These are phyloP conservation scores for Volucella inanis DNA, from an alignment of 2,888 invertebrate species.

Conservation along the genomic window DNA sequence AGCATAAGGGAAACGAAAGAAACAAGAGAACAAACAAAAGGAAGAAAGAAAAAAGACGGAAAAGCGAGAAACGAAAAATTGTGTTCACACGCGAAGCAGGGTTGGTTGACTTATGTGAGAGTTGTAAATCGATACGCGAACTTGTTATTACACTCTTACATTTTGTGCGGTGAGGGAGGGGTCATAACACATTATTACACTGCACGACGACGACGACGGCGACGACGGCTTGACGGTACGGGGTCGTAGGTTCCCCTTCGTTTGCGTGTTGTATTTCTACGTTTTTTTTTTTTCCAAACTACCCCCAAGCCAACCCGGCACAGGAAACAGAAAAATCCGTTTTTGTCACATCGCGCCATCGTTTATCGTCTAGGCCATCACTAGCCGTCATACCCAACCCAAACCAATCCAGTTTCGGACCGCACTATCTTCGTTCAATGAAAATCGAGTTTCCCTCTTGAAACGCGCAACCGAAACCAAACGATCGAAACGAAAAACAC, in stretches of 20 bases:
- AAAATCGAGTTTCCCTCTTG: conserved; percentile 66
- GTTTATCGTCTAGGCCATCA: neutral
- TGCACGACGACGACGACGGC: neutral
- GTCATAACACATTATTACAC: conserved; percentile 73
- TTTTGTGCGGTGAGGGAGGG: conserved; percentile 64
- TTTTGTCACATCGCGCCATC: conserved; percentile 8
- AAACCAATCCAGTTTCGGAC: conserved; percentile 10
- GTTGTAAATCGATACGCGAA: conserved; percentile 74
- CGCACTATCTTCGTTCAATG: conserved; percentile 30
- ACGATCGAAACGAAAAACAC: neutral
- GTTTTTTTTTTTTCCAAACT: conserved; percentile 31
- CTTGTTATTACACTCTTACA: conserved; percentile 65
- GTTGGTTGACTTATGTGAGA: conserved; percentile 72
- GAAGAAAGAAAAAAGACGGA: conserved; percentile 12
- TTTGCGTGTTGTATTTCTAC: conserved; percentile 49
- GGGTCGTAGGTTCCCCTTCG: conserved; percentile 38
- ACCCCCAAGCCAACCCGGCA: neutral
- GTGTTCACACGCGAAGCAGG: conserved; percentile 71
- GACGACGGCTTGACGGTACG: conserved; percentile 21
- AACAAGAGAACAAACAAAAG: conserved; percentile 4
- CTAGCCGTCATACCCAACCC: neutral
- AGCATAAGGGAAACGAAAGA: neutral
- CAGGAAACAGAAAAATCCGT: neutral
- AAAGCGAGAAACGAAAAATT: conserved; percentile 41
- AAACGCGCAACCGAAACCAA: neutral